Evolutionary conservation across 2,113 vertebrate species (phyloP), one percentile per base, ranked within the genome.

Genomic region (Verasper variegatus): DNA sequence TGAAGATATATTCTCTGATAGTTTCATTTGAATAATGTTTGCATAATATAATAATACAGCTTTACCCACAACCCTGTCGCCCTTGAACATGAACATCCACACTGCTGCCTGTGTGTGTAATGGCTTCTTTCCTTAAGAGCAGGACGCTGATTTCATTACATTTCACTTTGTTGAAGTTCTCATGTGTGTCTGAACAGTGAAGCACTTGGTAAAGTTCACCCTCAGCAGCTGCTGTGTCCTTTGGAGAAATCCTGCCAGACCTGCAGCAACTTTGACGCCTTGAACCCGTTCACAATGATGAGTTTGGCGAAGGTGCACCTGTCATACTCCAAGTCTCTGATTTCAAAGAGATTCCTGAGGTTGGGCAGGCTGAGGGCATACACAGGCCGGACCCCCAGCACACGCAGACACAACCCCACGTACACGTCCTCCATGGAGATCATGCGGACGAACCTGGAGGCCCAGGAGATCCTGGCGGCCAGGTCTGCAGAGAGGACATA

Each of bases 401-500:
- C 83, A 0, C 66, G 70, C 61, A 96, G 78, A 70, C 95, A 96
- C 66, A 95, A 18, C 0, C 95, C 96, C n/a, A 96, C 76, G 21
- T 96, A 97, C 0, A 93, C 92, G 1, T 97, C 96, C 68, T 97
- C 96, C 72, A 96, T 81, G 20, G 95, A 92, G 56, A 97, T 71
- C 4, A 74, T 0, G 0, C 24, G 83, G 20, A 93, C 64, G 0
- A 37, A 89, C 47, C 83, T 89, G 21, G 95, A 96, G 0, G 86
- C 90, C 71, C 27, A 27, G 35, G 90, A 93, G 0, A 97, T 92
- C n/a, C 84, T 87, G 0, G 0, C 0, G 0, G 93, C 94, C 63
- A 95, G 27, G 27, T 95, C 93, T 0, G 35, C 59, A 0, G 96
- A 96, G 56, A 96, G 88, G 1, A 95, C 94, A 4, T 96, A 96